A percentile compares a stretch with the other conserved stretches of the same genome.
These are phyloP conservation scores for Zaprionus ghesquierei DNA, from an alignment of 1,140 invertebrate species.

Conservation along the genomic window DNA sequence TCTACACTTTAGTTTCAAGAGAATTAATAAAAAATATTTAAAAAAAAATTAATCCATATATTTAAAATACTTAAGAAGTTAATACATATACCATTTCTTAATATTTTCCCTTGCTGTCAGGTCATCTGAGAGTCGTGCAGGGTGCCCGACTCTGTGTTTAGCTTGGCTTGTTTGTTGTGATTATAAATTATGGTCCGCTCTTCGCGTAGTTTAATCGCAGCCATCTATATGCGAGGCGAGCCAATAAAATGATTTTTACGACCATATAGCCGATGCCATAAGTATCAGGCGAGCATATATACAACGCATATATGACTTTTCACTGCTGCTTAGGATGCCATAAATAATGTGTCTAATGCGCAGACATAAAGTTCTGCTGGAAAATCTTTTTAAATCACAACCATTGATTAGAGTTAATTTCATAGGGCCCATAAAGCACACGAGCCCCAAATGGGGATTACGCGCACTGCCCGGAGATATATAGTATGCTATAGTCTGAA, in stretches of 20 bases:
- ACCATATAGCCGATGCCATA: constrained; percentile 47
- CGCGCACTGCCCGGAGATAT: constrained; percentile 7
- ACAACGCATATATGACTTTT: constrained; percentile 60
- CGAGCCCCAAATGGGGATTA: constrained; percentile 20
- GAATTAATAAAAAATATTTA: too few relatives aligned
- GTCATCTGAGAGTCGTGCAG: neutral
- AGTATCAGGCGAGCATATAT: constrained; percentile 32
- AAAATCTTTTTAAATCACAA: constrained; percentile 54
- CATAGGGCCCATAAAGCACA: constrained; percentile 54
- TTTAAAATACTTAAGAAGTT: neutral
- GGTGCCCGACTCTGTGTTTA: too few relatives aligned
- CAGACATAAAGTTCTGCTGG: constrained; percentile 22
- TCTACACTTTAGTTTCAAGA: too few relatives aligned
- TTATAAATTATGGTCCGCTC: constrained; percentile 56
- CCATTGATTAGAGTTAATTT: constrained; percentile 69
- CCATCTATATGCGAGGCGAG: constrained; percentile 47
- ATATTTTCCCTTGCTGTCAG: neutral
- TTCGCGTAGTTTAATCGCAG: constrained; percentile 51
- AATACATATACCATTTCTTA: neutral
- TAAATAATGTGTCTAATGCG: constrained; percentile 53
- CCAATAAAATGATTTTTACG: constrained; percentile 61
- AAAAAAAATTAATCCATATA: too few relatives aligned
- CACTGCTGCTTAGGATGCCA: constrained; percentile 43
- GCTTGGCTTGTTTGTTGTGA: constrained; percentile 33
- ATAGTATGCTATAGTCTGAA: neutral